Base-by-base conservation (phyloP, 2,113 vertebrate species). In the Charina bottae region DNA sequence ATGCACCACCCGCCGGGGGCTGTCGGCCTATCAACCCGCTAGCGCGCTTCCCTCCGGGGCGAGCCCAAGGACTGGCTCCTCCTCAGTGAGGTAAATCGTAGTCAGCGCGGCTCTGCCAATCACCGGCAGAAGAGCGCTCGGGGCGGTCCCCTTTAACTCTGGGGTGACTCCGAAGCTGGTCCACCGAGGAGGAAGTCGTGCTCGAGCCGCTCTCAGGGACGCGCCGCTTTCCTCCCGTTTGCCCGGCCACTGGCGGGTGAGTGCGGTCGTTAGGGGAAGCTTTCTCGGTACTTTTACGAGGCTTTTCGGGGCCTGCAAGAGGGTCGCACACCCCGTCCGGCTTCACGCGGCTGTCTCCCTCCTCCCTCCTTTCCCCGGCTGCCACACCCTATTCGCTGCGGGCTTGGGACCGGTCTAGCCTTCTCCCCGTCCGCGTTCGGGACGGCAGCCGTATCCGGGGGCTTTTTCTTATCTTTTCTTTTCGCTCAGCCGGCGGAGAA, bases 71-170 rank as follows among this genome's bases (percentile, higher is more conserved):
- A 53, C 26, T 78, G 46, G 56, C 91, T 89, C 91, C 91, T 62
- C 91, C 91, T 83, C 72, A 7, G 55, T 83, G 91, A 88, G 68
- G 86, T 89, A 37, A 46, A 58, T 26, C 0, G 12, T 26, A 89
- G 46, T 84, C 87, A 64, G 59, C 53, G 33, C 26, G 60, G 21
- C 84, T 85, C 89, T 59, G 85, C 92, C 92, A 93, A 93, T 93
- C 92, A 60, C 28, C 42, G 55, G 9, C 84, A 7, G 55, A 10
- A 13, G 55, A 83, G 85, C 85, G 56, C 64, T 90, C 53, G 89
- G 92, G 92, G 92, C 92, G 89, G 85, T 13, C 55, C 92, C n/a
- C 91, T 92, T 88, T 83, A 90, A 72, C 89, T 90, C 89, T 87
- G 92, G 92, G 92, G 92, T 93, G 92, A 93, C 62, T 54, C 88